These are phyloP conservation scores for Palythoa caribaeorum DNA, from an alignment of 92 coral and sea anemone species.

Conservation along the genomic window DNA sequence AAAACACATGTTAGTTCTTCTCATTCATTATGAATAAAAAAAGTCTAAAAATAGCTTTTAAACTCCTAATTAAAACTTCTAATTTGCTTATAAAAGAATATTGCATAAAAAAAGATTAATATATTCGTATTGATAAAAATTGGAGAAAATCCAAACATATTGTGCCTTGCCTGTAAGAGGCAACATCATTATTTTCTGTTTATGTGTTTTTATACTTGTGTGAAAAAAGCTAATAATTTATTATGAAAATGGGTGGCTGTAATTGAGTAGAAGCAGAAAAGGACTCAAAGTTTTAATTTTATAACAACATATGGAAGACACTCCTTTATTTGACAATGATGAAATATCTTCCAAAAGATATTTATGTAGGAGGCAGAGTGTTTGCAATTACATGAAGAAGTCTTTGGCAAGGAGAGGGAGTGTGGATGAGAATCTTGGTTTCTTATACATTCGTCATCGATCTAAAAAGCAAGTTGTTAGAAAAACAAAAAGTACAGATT, in stretches of 20 bases:
- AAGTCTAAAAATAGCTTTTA: too few species aligned
- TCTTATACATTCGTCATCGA: not conserved
- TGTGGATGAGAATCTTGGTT: not conserved
- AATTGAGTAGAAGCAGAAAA: not conserved
- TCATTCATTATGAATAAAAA: too few species aligned
- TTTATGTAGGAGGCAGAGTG: not conserved
- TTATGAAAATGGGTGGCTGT: not conserved
- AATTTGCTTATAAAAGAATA: not conserved
- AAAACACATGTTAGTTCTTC: too few species aligned
- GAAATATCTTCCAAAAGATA: not conserved
- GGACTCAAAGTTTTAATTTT: not conserved
- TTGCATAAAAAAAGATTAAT: not conserved
- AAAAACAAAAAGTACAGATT: constrained; percentile 19
- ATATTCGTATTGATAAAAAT: not conserved
- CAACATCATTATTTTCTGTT: not conserved
- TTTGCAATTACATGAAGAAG: not conserved
- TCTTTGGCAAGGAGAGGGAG: not conserved
- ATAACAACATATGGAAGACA: not conserved
- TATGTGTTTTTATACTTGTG: not conserved
- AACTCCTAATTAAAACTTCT: too few species aligned
- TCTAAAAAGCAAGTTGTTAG: constrained; percentile 8
- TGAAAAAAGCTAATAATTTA: not conserved
- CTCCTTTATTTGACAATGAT: constrained; percentile 1
- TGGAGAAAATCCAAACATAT: not conserved
- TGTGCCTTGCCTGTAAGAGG: not conserved